Conservation (phyloP, 2,113 vertebrate genomes). For the Grantiella picta region DNA sequence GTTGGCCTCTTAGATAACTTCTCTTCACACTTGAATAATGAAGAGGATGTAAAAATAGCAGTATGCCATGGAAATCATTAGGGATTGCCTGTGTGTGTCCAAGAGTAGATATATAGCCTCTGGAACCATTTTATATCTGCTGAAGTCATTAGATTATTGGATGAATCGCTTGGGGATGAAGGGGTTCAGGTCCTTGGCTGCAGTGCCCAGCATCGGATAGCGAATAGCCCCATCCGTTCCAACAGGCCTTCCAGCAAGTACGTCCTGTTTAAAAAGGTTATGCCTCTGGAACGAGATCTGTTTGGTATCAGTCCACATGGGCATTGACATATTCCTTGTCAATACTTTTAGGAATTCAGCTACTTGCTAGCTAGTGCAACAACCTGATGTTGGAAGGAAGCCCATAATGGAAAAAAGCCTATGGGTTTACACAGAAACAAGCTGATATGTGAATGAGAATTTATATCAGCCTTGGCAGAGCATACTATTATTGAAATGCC, state of each 20-base stretch:
- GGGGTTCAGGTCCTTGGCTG: not conserved
- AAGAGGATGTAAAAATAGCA: conserved; percentile 30
- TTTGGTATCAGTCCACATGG: not conserved
- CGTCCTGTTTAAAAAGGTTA: not conserved
- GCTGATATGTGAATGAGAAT: not conserved
- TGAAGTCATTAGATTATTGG: not conserved
- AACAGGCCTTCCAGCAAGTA: not conserved
- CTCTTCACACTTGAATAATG: conserved; percentile 5
- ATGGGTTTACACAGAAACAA: not conserved
- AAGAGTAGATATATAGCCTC: not conserved
- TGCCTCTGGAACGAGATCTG: not conserved
- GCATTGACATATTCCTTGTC: not conserved
- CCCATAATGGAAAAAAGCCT: not conserved
- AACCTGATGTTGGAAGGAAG: not conserved
- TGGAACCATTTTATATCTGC: conserved; percentile 10
- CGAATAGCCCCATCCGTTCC: accelerated
- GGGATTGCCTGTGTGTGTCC: not conserved
- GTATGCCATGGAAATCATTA: conserved; percentile 15
- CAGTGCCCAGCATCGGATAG: not conserved
- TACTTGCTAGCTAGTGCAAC: not conserved
- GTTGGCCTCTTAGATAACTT: not conserved
- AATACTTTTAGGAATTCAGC: not conserved
- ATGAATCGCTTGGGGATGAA: not conserved
- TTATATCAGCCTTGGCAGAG: not conserved
- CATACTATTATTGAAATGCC: not conserved